Base-by-base conservation (phyloP, 1,140 invertebrate genomes). In the Holcopasites calliopsidis region DNA sequence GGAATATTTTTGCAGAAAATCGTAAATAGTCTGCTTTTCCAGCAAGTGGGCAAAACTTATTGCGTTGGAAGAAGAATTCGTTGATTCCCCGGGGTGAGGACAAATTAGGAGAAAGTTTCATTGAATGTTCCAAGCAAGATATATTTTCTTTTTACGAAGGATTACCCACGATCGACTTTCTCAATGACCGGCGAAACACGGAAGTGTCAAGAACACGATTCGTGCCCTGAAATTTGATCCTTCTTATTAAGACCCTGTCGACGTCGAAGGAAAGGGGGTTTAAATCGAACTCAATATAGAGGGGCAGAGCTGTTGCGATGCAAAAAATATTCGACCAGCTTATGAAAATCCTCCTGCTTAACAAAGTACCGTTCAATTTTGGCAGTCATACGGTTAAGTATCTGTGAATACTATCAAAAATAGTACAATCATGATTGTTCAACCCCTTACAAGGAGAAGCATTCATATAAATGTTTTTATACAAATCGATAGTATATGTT, bases 161-260 rank as follows among this genome's bases (percentile, higher is more conserved):
- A 74, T 74, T 68, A 66, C 8, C 35, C 7, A 65, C 52, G 64
- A 68, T 75, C 73, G 73, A 75, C 73, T 75, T 75, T 75, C 65
- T 75, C 73, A 33, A 58, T 68, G 73, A 75, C 69, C 73, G 65
- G 52, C 47, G 73, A 69, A 75, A 75, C 65, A 69, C 65, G 73
- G 73, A 75, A 75, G 73, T 75, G 73, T 75, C 73, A 75, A 60
- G 73, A 69, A 69, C 73, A 75, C 65, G 73, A 75, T 50, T 68
- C 73, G 35, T 75, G 65, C 73, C 54, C 64, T 60, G 73, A 75
- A 75, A 75, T 75, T 75, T 54, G 73, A 75, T 68, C 73, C 52
- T 58, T 57, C 73, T 75, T 75, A 75, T 75, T 75, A 69, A 75
- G 65, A 69, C 65, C 73, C 61, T 66, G 73, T 69, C 73, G 73